These are phyloP conservation scores for Drosophila anomelani DNA, from an alignment of 2,888 invertebrate species.

Conservation along the genomic window DNA sequence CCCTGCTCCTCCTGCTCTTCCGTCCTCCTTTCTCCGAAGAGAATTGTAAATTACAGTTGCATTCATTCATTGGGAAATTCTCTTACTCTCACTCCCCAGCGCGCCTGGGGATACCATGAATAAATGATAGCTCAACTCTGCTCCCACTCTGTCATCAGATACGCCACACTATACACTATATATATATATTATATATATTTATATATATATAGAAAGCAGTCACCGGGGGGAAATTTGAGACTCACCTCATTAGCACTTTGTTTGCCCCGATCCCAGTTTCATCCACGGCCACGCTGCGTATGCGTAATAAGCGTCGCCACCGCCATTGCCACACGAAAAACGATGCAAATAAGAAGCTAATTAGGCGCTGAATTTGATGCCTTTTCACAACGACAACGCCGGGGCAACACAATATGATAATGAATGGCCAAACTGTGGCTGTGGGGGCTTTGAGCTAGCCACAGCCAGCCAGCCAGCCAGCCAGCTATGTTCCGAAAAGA, in stretches of 20 bases:
- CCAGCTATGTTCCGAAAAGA: constrained; percentile 3
- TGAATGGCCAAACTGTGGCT: constrained; percentile 7
- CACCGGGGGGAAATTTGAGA: constrained; percentile 31
- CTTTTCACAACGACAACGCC: constrained; percentile 3
- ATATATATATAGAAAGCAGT: neutral
- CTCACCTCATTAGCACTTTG: constrained; percentile 44
- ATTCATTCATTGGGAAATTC: constrained; percentile 28
- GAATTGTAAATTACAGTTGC: constrained; percentile 37
- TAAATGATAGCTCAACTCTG: constrained; percentile 31
- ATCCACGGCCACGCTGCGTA: constrained; percentile 22
- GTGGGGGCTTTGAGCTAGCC: neutral
- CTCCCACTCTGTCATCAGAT: constrained; percentile 26
- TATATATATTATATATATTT: neutral
- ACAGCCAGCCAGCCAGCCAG: neutral
- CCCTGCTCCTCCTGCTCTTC: neutral
- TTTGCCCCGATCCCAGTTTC: constrained; percentile 3
- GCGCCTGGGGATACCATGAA: constrained; percentile 19
- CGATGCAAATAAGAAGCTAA: constrained; percentile 47
- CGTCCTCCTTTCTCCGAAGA: neutral
- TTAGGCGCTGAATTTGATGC: constrained; percentile 50
- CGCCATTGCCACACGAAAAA: constrained; percentile 14
- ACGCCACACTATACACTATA: neutral
- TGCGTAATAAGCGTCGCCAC: constrained; percentile 40
- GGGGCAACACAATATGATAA: constrained; percentile 16
- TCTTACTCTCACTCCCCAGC: neutral